Conservation (phyloP, 2,888 invertebrate species). For the Pterostichus madidus region DNA sequence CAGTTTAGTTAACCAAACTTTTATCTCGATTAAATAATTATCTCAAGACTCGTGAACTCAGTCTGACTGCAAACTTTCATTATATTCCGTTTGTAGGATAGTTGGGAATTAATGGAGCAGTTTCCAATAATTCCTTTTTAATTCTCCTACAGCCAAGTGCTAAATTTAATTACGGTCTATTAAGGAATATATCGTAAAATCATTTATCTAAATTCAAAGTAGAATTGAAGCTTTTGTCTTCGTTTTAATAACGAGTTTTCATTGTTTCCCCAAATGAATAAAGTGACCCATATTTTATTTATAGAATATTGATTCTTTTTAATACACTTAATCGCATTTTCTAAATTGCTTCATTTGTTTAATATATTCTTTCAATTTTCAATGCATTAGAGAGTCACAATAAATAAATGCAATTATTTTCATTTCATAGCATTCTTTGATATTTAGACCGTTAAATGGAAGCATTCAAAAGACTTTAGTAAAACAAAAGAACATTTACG, state of each 20-base stretch:
- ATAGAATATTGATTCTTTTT: constrained; percentile 3
- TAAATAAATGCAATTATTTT: constrained; percentile 14
- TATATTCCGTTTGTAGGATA: neutral
- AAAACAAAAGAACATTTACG: too few relatives aligned
- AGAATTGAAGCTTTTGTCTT: constrained; percentile 28
- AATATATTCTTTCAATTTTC: neutral
- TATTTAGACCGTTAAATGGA: constrained; percentile 2
- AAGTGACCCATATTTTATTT: constrained; percentile 27
- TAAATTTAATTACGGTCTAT: neutral
- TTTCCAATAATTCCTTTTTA: constrained; percentile 10
- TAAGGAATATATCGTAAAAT: neutral
- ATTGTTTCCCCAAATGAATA: constrained; percentile 14
- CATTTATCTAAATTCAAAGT: constrained; percentile 3
- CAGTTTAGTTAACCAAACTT: constrained; percentile 36
- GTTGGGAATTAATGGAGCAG: neutral
- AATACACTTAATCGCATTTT: neutral
- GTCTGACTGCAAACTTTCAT: constrained; percentile 1
- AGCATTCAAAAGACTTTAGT: neutral
- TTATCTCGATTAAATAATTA: constrained; percentile 26
- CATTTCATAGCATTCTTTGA: neutral
- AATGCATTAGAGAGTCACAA: neutral
- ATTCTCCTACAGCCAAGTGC: neutral
- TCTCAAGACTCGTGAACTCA: neutral
- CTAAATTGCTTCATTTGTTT: constrained; percentile 10
- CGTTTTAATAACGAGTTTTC: neutral